Conservation (phyloP, 1,140 invertebrate species). For the Asbolus verrucosus region DNA sequence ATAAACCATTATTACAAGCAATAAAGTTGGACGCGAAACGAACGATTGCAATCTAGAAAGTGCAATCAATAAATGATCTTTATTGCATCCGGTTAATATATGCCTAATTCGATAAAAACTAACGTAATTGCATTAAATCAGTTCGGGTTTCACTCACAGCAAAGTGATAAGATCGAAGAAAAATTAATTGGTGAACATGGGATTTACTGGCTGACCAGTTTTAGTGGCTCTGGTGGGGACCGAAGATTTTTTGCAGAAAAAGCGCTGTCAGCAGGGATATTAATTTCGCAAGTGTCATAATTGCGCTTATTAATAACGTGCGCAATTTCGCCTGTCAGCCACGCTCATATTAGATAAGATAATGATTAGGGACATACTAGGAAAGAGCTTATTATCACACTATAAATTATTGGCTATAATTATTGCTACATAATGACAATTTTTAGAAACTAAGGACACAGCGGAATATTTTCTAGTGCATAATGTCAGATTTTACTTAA, state of each 20-base stretch:
- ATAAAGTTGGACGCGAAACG: conserved; percentile 36
- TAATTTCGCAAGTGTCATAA: conserved; percentile 1
- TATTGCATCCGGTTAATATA: conserved; percentile 17
- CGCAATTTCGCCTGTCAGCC: conserved; percentile 2
- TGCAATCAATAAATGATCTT: conserved; percentile 31
- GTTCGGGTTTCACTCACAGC: not conserved
- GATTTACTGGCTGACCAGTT: too few species aligned
- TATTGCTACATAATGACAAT: too few species aligned
- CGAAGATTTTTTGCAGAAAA: too few species aligned
- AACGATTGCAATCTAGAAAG: conserved; percentile 40
- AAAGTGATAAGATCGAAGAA: not conserved
- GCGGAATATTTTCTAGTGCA: too few species aligned
- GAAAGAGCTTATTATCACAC: conserved; percentile 7
- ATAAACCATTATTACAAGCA: conserved; percentile 36
- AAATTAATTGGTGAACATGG: too few species aligned
- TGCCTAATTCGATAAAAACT: conserved; percentile 12
- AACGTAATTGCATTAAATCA: not conserved
- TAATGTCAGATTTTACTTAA: too few species aligned
- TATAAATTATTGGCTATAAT: conserved; percentile 5
- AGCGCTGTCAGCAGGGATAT: not conserved
- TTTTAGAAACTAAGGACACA: too few species aligned
- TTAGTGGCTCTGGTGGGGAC: too few species aligned
- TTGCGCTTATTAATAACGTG: conserved; percentile 3
- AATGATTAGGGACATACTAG: conserved; percentile 2
- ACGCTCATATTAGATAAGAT: conserved; percentile 1